Percentiles rank a stretch among this genome's conserved stretches.
Conservation (phyloP, 2,888 invertebrate genomes). For the Norana najaformis region DNA sequence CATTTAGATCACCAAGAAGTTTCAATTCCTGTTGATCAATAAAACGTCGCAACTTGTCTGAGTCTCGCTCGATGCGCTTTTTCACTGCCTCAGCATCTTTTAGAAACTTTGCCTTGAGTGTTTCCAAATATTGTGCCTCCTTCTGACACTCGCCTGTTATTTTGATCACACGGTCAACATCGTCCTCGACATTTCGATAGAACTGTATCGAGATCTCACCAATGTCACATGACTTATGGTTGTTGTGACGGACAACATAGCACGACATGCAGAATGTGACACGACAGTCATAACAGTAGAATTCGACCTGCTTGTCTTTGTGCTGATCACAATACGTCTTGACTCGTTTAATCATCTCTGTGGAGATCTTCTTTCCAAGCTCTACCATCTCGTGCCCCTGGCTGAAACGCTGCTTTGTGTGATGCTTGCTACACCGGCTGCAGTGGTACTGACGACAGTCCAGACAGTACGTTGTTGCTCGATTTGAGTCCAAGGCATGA, state of each 20-base stretch:
- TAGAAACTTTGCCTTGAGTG: background rate
- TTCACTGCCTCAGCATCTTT: background rate
- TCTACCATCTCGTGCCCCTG: background rate
- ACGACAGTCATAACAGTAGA: conserved; percentile 20
- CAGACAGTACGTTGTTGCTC: conserved; percentile 8
- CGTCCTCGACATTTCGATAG: background rate
- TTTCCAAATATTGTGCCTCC: background rate
- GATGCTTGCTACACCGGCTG: background rate
- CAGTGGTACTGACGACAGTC: conserved; percentile 22
- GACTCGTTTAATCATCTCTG: background rate
- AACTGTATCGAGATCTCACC: background rate
- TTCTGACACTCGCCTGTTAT: background rate
- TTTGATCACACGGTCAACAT: background rate
- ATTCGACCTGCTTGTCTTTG: conserved; percentile 21
- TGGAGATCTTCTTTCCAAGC: conserved; percentile 1
- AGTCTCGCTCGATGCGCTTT: background rate
- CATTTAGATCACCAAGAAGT: background rate
- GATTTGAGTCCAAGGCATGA: background rate
- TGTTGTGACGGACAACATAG: conserved; percentile 1
- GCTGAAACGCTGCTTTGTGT: conserved; percentile 17
- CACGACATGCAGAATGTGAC: conserved; percentile 19
- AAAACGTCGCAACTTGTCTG: background rate
- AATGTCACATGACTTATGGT: background rate
- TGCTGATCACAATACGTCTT: conserved; percentile 21
- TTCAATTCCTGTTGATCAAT: background rate